Evolutionary conservation across 2,888 invertebrate species (phyloP).

Genomic region (Chromoteleia sp.): DNA sequence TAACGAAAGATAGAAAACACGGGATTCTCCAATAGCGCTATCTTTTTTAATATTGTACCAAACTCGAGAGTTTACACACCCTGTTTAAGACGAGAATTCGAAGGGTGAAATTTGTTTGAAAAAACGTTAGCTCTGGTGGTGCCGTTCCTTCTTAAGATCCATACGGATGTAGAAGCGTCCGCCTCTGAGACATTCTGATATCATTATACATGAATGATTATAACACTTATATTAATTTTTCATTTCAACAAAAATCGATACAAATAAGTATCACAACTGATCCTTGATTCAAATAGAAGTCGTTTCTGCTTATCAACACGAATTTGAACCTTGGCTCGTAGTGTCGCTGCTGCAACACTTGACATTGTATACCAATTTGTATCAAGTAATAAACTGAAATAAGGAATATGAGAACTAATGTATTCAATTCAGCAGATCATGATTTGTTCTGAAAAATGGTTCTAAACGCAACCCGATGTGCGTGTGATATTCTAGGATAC

Average conservation of each 20-base stretch:
- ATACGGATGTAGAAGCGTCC: conserved; percentile 61
- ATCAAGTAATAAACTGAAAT: conserved; percentile 31
- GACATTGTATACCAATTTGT: conserved; percentile 38
- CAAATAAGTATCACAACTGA: neutral
- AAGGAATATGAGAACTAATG: conserved; percentile 13
- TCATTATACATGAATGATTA: conserved; percentile 1
- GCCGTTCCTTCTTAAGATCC: conserved; percentile 48
- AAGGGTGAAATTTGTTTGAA: conserved; percentile 3
- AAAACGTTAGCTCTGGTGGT: conserved; percentile 34
- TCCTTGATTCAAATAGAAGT: conserved; percentile 22
- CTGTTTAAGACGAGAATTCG: no score
- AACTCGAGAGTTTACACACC: no score
- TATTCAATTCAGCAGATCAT: neutral
- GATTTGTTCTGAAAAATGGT: neutral
- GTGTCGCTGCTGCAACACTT: conserved; percentile 13
- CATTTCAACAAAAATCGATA: conserved; percentile 5
- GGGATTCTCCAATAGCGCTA: no score
- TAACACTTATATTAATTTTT: conserved; percentile 19
- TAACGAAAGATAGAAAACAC: no score
- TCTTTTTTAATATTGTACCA: no score
- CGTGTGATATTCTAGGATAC: neutral
- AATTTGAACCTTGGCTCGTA: conserved; percentile 24
- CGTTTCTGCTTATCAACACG: conserved; percentile 5
- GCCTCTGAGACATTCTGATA: conserved; percentile 35
- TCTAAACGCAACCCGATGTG: neutral